These are phyloP conservation scores for Thumatha senex DNA, from an alignment of 2,888 invertebrate genomes.

Conservation along the genomic window DNA sequence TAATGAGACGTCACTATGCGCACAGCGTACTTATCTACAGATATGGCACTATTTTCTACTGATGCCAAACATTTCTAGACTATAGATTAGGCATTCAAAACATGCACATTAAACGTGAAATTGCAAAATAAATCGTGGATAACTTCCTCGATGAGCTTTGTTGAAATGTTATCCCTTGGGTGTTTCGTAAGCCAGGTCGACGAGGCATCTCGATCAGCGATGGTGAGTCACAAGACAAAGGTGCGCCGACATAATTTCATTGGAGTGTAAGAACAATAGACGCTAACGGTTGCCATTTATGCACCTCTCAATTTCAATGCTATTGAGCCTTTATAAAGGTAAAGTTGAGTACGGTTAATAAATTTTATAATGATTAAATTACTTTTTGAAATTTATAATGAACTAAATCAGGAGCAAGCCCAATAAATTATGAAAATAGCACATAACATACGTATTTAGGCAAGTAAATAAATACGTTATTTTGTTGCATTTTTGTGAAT, in stretches of 20 bases:
- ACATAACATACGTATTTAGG: too few relatives aligned
- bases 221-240: constrained; percentile 48
- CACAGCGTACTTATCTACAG: too few relatives aligned
- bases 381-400: neutral
- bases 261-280: constrained; percentile 32
- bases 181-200: constrained; percentile 55
- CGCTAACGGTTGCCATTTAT: neutral
- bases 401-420: neutral
- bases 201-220: constrained; percentile 55
- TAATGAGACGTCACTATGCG: too few relatives aligned
- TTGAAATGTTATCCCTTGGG: constrained; percentile 47
- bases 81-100: constrained; percentile 18
- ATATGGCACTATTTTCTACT: too few relatives aligned
- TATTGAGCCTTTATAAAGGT: too few relatives aligned
- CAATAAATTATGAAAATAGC: too few relatives aligned
- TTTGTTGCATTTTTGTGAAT: too few relatives aligned
- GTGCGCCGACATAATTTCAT: constrained; percentile 27
- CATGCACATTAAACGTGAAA: constrained; percentile 38
- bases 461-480: too few relatives aligned
- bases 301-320: neutral
- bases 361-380: too few relatives aligned
- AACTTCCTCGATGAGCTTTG: constrained; percentile 59
- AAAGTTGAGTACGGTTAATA: too few relatives aligned
- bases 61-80: neutral
- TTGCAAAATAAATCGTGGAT: constrained; percentile 53